These are phyloP conservation scores for Delphinapterus leucas DNA, from an alignment of 2,113 vertebrate genomes.

Conservation along the genomic window DNA sequence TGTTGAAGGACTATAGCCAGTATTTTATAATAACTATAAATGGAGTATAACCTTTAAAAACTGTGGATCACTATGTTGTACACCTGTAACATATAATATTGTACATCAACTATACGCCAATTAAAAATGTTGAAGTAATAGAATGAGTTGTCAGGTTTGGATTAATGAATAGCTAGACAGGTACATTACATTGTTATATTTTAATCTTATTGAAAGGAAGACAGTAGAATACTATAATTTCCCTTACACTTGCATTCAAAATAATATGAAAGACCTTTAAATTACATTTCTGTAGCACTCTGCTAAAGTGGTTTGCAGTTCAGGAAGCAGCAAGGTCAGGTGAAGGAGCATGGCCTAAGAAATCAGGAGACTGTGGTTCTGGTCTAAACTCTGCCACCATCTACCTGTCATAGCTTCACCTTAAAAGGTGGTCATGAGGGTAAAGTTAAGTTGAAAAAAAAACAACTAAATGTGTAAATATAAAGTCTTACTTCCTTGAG, in stretches of 20 bases:
- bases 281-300: not conserved
- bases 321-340: not conserved
- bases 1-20: not conserved
- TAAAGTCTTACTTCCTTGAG: slow-evolving; percentile 4
- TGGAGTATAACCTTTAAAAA: too few relatives aligned
- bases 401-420: not conserved
- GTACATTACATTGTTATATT: not conserved
- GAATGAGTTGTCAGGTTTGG: not conserved
- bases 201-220: not conserved
- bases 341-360: not conserved
- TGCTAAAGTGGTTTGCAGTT: not conserved
- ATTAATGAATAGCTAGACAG: not conserved
- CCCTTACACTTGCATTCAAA: not conserved
- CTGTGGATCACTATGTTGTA: too few relatives aligned
- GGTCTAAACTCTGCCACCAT: not conserved
- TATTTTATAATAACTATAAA: too few relatives aligned
- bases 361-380: not conserved
- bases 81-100: too few relatives aligned
- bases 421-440: not conserved
- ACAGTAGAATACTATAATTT: not conserved
- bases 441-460: not conserved
- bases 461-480: not conserved
- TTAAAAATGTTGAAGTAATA: not conserved
- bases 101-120: too few relatives aligned
- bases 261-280: not conserved